Evolutionary conservation across 1,140 invertebrate genomes (phyloP), one percentile per base, ranked within the genome.

Genomic region (Dinothrombium tinctorium): DNA sequence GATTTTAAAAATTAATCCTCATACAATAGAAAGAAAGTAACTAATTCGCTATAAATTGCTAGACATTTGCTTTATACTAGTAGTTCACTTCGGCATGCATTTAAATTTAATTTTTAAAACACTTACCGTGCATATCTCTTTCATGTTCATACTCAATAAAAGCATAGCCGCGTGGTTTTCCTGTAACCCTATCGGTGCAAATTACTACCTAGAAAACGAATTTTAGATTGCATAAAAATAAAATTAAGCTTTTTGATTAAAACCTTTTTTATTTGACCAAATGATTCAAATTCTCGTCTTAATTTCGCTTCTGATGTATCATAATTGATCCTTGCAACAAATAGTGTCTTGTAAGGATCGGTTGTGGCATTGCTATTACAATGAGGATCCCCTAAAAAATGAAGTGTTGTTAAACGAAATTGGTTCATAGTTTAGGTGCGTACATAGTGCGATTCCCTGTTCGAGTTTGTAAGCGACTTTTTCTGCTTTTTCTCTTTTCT

Each of bases 61-160:
- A n/a, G n/a, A n/a, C n/a, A n/a, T n/a, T n/a, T n/a, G n/a, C n/a
- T n/a, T n/a, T n/a, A n/a, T n/a, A n/a, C n/a, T n/a, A n/a, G n/a
- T n/a, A n/a, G n/a, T n/a, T n/a, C n/a, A n/a, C n/a, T n/a, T n/a
- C n/a, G n/a, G n/a, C n/a, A n/a, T n/a, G n/a, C n/a, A n/a, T n/a
- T n/a, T n/a, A n/a, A n/a, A n/a, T n/a, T n/a, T n/a, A n/a, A n/a
- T n/a, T n/a, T n/a, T n/a, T n/a, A n/a, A n/a, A n/a, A n/a, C 69
- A 89, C 86, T 87, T 71, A 95, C 87, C 83, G 63, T 94, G 89
- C 94, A 98, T 99, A 62, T 99, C 94, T 47, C 86, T 64, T 63
- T 96, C 92, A 63, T 94, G 84, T 63, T 95, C 89, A 66, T 92
- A 99, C 61, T 99, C 94, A 57, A 99, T 94, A 69, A 98, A 98